Conservation (phyloP, 2,888 invertebrate genomes). For the Andricus quercusramuli region DNA sequence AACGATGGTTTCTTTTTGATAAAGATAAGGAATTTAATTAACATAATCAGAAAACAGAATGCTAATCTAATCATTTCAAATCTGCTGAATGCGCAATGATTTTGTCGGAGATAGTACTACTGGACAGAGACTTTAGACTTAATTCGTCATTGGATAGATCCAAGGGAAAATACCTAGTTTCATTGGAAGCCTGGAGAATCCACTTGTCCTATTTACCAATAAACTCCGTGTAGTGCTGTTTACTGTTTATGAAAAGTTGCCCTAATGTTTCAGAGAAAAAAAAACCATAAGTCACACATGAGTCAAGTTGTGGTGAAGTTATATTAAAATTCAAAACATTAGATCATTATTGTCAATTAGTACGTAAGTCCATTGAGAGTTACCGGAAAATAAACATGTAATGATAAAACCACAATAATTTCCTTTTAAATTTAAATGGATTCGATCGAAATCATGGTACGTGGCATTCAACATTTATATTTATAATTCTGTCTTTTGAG, state of each 20-base stretch:
- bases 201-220: not conserved
- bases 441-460: slow-evolving; percentile 8
- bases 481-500: not conserved
- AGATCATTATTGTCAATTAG: not conserved
- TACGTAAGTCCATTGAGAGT: not conserved
- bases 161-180: not conserved
- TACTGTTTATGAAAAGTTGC: not conserved
- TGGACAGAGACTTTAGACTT: not conserved
- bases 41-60: too few relatives aligned
- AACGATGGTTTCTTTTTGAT: not conserved
- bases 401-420: not conserved
- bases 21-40: not conserved
- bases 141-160: not conserved
- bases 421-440: not conserved
- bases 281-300: not conserved
- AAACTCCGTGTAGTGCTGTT: too few relatives aligned
- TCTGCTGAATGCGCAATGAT: too few relatives aligned
- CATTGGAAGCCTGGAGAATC: not conserved
- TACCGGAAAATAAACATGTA: not conserved
- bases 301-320: not conserved
- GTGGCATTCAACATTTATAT: not conserved
- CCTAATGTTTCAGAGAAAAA: not conserved
- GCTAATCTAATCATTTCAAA: too few relatives aligned
- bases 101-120: too few relatives aligned
- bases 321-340: not conserved